Percentiles rank a stretch among this genome's conserved stretches.
phyloP scores from a whole-genome alignment of 2,888 invertebrate genomes.

The Ceramica pisi region DNA sequence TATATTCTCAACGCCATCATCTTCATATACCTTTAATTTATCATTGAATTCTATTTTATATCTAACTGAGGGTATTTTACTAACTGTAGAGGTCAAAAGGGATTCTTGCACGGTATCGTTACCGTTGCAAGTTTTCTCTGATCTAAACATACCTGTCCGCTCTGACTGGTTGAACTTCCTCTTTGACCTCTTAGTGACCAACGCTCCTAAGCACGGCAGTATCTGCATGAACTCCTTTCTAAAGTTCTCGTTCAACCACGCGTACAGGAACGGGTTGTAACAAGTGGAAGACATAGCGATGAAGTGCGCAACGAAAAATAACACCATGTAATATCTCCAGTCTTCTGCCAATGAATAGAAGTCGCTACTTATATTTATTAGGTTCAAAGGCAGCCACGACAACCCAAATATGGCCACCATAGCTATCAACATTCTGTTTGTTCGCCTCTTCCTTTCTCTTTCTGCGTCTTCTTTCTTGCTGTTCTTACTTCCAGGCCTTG shows the following conservation, averaged over 20 bases:
- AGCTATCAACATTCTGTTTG: conserved; percentile 97
- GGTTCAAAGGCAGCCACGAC: conserved; percentile 96
- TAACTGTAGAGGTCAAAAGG: conserved; percentile 84
- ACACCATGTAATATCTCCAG: conserved; percentile 94
- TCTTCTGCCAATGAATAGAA: conserved; percentile 91
- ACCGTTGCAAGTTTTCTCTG: conserved; percentile 88
- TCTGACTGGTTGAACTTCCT: conserved; percentile 86
- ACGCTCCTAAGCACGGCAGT: conserved; percentile 91
- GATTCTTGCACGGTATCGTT: conserved; percentile 89
- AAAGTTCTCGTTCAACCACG: conserved; percentile 98
- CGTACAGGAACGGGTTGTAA: conserved; percentile 98
- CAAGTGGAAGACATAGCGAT: conserved; percentile 98
- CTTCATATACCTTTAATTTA: conserved; percentile 78
- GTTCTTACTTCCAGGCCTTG: conserved; percentile 94
- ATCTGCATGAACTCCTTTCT: conserved; percentile 96
- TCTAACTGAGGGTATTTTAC: conserved; percentile 85
- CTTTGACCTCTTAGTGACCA: conserved; percentile 83
- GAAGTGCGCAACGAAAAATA: conserved; percentile 95
- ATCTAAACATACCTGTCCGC: conserved; percentile 85
- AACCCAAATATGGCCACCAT: conserved; percentile 97
- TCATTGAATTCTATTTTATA: conserved; percentile 87
- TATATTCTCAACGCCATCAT: conserved; percentile 81
- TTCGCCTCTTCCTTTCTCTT: conserved; percentile 94
- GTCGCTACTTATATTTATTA: conserved; percentile 94
- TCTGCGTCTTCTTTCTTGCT: conserved; percentile 95